Base-by-base conservation (phyloP, 2,888 invertebrate species). In the Agrochola lota region DNA sequence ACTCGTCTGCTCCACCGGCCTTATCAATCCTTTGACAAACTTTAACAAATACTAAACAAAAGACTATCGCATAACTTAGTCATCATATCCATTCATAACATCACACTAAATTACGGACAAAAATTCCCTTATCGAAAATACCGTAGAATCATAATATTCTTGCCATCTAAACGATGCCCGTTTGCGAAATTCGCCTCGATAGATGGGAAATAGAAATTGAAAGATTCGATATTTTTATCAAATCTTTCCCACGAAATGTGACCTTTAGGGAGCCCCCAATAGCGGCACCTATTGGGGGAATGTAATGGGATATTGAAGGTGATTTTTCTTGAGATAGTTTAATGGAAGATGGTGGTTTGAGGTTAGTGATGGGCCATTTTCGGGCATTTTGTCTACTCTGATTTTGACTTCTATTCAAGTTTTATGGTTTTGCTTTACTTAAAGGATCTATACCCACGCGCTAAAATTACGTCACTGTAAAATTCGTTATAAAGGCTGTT, bases 181-280 rank as follows among this genome's bases (percentile, higher is more conserved):
- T 87, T 88, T 82, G 74, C 60, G 74, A 83, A 84, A 83, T 78
- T 72, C 81, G 78, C 87, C 85, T 83, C 82, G 82, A 87, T 85
- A 85, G 87, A 90, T 84, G 88, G 87, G 86, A 85, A 89, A 91
- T 89, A 91, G 90, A 91, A 91, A 92, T 91, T 91, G 88, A 85
- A 85, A 87, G 86, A 90, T 90, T 87, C 89, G 85, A 88, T 89
- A 88, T 91, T 92, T n/a, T 91, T 91, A 91, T 91, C 89, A 90
- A 92, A 90, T 91, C 88, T 88, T 70, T 69, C 46, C 76, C 77
- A 76, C 67, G 67, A 77, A 89, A 88, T 88, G 76, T 73, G 80
- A 84, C 83, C 85, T 87, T 88, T 85, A 79, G 78, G 86, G 77
- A 64, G 66, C 70, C 69, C 68, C 70, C 30, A 52, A 78, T 52